Evolutionary conservation across 2,888 invertebrate genomes (phyloP).

Genomic region (Ischnus inquisitorius): DNA sequence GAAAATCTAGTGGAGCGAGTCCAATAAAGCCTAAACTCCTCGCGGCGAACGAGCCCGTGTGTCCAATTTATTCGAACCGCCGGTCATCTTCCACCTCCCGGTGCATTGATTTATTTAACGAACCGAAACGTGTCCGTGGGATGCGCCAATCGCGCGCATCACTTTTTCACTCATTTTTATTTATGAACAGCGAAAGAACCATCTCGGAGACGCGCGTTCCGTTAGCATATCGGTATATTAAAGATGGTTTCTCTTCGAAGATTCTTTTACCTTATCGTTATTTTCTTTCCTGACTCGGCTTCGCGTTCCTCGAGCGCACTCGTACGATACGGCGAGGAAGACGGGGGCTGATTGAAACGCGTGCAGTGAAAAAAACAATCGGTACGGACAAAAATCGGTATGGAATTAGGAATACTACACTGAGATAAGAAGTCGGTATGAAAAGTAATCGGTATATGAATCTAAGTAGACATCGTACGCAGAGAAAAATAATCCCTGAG

Average conservation of each 20-base stretch:
- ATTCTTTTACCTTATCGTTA: neutral
- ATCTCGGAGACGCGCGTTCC: neutral
- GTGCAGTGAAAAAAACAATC: too few species aligned
- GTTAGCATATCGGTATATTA: neutral
- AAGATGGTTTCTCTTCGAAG: neutral
- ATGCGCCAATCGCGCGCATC: neutral
- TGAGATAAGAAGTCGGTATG: too few species aligned
- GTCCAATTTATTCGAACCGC: neutral
- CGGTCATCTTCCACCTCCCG: neutral
- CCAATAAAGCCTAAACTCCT: slow-evolving; percentile 16
- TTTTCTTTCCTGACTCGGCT: neutral
- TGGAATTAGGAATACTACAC: too few species aligned
- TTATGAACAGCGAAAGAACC: neutral
- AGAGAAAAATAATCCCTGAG: too few species aligned
- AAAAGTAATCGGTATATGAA: too few species aligned
- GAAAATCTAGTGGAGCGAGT: slow-evolving; percentile 34
- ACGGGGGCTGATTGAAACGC: too few species aligned
- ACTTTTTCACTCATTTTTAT: too few species aligned
- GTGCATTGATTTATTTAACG: slow-evolving; percentile 27
- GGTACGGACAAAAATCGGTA: too few species aligned
- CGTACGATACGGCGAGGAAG: too few species aligned
- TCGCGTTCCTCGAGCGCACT: too few species aligned
- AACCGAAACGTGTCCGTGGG: neutral
- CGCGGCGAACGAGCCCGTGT: neutral
- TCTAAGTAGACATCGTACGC: too few species aligned